These are phyloP conservation scores for Galagoides demidoff DNA, from an alignment of 2,797 vertebrate genomes.

Conservation along the genomic window DNA sequence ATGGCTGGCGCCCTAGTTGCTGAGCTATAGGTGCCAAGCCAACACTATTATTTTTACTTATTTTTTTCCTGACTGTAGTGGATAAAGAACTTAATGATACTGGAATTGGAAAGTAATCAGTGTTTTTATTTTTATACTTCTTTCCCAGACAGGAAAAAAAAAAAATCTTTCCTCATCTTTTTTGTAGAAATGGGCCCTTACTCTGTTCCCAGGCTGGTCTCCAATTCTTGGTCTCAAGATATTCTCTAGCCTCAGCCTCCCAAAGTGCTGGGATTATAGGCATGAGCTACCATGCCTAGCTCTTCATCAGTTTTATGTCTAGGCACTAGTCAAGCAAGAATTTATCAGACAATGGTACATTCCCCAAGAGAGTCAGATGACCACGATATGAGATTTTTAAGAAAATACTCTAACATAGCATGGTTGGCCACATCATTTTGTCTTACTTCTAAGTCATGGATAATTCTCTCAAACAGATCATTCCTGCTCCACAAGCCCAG, in stretches of 20 bases:
- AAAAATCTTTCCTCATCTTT: not conserved
- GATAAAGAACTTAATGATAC: not conserved
- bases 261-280: not conserved
- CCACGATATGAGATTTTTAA: not conserved
- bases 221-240: not conserved
- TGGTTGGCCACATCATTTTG: not conserved
- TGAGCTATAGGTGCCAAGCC: no score
- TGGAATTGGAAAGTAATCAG: not conserved
- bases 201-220: not conserved
- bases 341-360: not conserved
- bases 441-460: not conserved
- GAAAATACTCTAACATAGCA: not conserved
- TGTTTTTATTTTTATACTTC: conserved; percentile 1
- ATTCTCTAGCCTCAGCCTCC: not conserved
- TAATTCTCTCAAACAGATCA: not conserved
- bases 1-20: no score
- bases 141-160: not conserved
- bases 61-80: not conserved
- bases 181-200: not conserved
- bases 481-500: not conserved
- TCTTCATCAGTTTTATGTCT: not conserved
- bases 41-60: not conserved
- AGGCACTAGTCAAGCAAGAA: not conserved
- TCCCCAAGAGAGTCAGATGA: not conserved
- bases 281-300: not conserved